These are phyloP conservation scores for Colostygia pectinataria DNA, from an alignment of 2,888 invertebrate genomes.

Conservation along the genomic window DNA sequence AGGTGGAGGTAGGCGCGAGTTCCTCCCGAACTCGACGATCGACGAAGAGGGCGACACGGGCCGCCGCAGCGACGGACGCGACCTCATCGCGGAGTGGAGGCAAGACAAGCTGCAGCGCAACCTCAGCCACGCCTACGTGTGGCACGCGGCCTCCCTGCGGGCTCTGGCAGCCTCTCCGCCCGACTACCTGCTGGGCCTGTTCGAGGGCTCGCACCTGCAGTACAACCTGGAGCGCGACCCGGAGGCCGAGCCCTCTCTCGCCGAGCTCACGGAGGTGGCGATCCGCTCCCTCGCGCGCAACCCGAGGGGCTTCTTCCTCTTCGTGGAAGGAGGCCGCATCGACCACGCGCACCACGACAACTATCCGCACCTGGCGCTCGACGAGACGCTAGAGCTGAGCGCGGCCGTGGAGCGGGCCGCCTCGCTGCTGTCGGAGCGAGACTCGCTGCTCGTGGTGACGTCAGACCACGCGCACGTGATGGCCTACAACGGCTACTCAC, in stretches of 20 bases:
- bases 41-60: slow-evolving; percentile 79
- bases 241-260: slow-evolving; percentile 83
- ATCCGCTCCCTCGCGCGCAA: slow-evolving; percentile 85
- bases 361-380: slow-evolving; percentile 81
- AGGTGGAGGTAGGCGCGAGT: slow-evolving; percentile 87
- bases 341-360: slow-evolving; percentile 86
- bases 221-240: slow-evolving; percentile 85
- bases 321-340: slow-evolving; percentile 86
- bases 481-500: slow-evolving; percentile 60
- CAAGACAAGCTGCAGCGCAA: slow-evolving; percentile 60
- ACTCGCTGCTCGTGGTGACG: slow-evolving; percentile 90
- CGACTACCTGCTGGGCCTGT: slow-evolving; percentile 84
- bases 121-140: slow-evolving; percentile 74
- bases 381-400: slow-evolving; percentile 86
- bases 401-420: slow-evolving; percentile 78
- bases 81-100: slow-evolving; percentile 87
- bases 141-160: slow-evolving; percentile 56
- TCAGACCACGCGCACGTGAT: slow-evolving; percentile 90
- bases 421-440: slow-evolving; percentile 57
- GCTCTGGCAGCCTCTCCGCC: slow-evolving; percentile 67
- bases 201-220: slow-evolving; percentile 83
- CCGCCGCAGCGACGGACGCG: slow-evolving; percentile 79
- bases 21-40: slow-evolving; percentile 74
- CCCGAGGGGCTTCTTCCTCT: slow-evolving; percentile 87
- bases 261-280: slow-evolving; percentile 79